These are phyloP conservation scores for Struthio camelus DNA, from an alignment of 2,113 vertebrate genomes.

Conservation along the genomic window DNA sequence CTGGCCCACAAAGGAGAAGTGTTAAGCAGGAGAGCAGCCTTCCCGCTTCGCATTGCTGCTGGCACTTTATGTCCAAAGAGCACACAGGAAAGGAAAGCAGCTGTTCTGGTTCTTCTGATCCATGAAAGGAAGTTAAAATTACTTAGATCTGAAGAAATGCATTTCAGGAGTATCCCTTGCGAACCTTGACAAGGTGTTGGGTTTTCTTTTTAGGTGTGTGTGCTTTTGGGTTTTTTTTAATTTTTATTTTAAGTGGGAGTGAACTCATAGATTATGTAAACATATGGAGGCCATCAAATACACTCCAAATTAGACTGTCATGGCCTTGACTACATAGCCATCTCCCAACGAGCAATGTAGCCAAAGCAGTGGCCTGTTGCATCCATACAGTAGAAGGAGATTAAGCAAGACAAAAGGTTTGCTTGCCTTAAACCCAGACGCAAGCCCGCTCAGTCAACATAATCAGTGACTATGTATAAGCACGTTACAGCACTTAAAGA, in stretches of 20 bases:
- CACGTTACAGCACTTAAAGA: background rate
- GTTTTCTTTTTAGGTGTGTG: no score
- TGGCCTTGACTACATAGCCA: background rate
- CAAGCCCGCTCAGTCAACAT: accelerated
- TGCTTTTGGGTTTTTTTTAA: no score
- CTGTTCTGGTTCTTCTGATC: background rate
- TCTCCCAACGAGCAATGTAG: background rate
- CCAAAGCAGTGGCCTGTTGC: background rate
- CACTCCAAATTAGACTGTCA: background rate
- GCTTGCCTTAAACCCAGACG: background rate
- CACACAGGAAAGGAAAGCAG: background rate
- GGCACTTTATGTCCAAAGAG: background rate
- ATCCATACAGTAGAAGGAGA: background rate
- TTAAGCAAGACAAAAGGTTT: background rate
- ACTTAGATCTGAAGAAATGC: background rate
- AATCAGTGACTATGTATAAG: background rate
- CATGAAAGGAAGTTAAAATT: background rate
- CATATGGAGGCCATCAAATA: background rate
- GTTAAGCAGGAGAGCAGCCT: background rate
- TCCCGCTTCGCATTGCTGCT: no score
- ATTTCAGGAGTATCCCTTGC: background rate
- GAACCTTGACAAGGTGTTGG: background rate
- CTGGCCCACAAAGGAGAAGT: background rate
- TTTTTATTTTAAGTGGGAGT: background rate
- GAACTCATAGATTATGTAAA: background rate